Evolutionary conservation across 2,797 vertebrate genomes (phyloP), one percentile per base, ranked within the genome.

Genomic region (Cuculus canorus): DNA sequence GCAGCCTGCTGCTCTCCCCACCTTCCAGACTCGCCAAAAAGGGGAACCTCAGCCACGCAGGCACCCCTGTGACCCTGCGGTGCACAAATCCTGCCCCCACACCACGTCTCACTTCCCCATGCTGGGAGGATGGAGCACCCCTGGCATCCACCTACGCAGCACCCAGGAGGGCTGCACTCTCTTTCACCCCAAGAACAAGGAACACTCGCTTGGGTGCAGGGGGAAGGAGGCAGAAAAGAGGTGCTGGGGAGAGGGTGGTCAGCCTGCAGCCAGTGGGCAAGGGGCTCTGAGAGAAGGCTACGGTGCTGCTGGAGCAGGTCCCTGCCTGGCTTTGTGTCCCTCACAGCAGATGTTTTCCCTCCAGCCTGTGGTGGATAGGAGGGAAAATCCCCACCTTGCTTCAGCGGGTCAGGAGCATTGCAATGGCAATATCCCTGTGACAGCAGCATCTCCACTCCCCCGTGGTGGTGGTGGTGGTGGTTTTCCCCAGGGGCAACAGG

Each of bases 311-410:
- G 5, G 52, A 59, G 30, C 63, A 64, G 21, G 25, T 45, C 47
- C 39, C 39, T 66, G 48, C 52, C 25, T 6, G 2, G 53, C 12
- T 93, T 57, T 39, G 19, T 30, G 52, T 27, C 14, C n/a, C 52
- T 23, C 6, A 1, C 22, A 66, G n/a, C 8, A 77, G 41, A 43
- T 5, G 10, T 35, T 88, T 68, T n/a, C 76, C 53, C 27, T 76
- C 41, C 48, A 54, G 19, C 39, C 39, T 35, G 3, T 0, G 0
- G 35, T 6, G 14, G 15, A 43, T 13, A 24, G 6, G 19, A 22
- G 66, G 15, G 13, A n/a, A 86, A 91, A 64, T 15, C 37, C 24
- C 25, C 57, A 79, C 5, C 3, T 8, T 0, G 5, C 54, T 59
- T 33, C 45, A 37, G 1, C 0, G 1, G 23, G 30, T 0, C 13